Percentiles rank a stretch among this genome's conserved stretches.
Evolutionary conservation across 2,797 vertebrate genomes (phyloP).

Genomic region (Typhlichthys eigenmanni): DNA sequence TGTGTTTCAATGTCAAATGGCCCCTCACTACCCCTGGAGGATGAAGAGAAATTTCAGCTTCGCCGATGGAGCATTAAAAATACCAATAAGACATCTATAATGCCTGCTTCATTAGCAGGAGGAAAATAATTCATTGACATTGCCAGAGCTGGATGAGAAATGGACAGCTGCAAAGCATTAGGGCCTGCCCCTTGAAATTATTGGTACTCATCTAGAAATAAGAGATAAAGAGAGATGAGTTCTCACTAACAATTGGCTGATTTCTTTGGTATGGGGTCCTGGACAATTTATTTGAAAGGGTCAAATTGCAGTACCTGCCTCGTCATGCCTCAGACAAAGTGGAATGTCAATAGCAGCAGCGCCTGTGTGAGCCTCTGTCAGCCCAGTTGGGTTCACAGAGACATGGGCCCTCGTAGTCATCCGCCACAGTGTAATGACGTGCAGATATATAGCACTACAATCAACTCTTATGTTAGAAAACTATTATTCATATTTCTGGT

Average conservation of each 20-base stretch:
- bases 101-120: constrained; percentile 52
- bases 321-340: constrained; percentile 25
- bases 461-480: not conserved
- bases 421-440: constrained; percentile 16
- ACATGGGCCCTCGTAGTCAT: constrained; percentile 17
- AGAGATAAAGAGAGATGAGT: constrained; percentile 44
- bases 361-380: constrained; percentile 16
- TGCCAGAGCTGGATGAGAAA: constrained; percentile 42
- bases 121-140: constrained; percentile 43
- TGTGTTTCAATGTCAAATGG: constrained; percentile 59
- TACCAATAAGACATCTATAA: constrained; percentile 56
- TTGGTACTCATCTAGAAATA: constrained; percentile 50
- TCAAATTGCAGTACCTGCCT: constrained; percentile 17
- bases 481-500: too few species aligned
- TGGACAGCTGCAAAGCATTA: constrained; percentile 25
- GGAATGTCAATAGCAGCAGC: constrained; percentile 11
- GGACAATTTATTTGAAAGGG: constrained; percentile 27
- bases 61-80: constrained; percentile 52
- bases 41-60: constrained; percentile 28
- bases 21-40: constrained; percentile 18
- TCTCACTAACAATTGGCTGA: constrained; percentile 25
- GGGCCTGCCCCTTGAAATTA: constrained; percentile 43
- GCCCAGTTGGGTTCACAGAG: constrained; percentile 16
- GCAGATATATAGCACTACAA: constrained; percentile 14
- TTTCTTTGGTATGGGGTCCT: constrained; percentile 10